Percentiles rank a stretch among this genome's conserved stretches.
phyloP scores from a whole-genome alignment of 2,888 invertebrate genomes.

The Synergus japonicus region DNA sequence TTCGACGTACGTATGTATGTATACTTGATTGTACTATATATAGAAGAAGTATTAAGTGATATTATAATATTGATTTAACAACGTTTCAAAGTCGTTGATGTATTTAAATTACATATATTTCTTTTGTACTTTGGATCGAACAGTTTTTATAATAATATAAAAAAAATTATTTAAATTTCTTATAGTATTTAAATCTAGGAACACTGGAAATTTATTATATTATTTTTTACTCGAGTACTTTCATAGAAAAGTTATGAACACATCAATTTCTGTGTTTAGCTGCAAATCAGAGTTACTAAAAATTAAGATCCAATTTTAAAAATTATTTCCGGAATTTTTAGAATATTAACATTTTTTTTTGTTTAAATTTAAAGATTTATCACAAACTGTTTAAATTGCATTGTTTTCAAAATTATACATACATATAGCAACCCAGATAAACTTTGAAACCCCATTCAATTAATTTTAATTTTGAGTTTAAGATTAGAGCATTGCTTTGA shows the following conservation, averaged over 20 bases:
- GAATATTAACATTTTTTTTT: too few relatives aligned
- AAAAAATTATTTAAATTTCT: neutral
- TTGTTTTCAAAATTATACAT: neutral
- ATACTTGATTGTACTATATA: neutral
- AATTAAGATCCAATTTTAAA: neutral
- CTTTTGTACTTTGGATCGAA: slow-evolving; percentile 3
- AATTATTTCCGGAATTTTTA: neutral
- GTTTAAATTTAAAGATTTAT: too few relatives aligned
- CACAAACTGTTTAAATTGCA: neutral
- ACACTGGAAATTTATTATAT: neutral
- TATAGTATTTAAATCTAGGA: neutral
- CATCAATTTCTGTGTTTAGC: neutral
- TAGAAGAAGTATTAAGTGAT: neutral
- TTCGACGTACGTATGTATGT: too few relatives aligned
- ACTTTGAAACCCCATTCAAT: neutral
- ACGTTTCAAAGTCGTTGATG: neutral
- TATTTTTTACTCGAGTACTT: neutral
- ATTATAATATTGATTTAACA: slow-evolving; percentile 4
- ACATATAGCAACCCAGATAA: neutral
- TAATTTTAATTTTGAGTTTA: neutral
- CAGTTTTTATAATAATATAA: neutral
- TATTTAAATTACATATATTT: neutral
- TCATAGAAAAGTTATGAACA: neutral
- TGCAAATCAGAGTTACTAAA: neutral
- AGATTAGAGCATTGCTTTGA: neutral